A percentile compares a stretch with the other conserved stretches of the same genome.
phyloP scores from a whole-genome alignment of 2,888 invertebrate genomes.

The Drosophila parthenogenetica region DNA sequence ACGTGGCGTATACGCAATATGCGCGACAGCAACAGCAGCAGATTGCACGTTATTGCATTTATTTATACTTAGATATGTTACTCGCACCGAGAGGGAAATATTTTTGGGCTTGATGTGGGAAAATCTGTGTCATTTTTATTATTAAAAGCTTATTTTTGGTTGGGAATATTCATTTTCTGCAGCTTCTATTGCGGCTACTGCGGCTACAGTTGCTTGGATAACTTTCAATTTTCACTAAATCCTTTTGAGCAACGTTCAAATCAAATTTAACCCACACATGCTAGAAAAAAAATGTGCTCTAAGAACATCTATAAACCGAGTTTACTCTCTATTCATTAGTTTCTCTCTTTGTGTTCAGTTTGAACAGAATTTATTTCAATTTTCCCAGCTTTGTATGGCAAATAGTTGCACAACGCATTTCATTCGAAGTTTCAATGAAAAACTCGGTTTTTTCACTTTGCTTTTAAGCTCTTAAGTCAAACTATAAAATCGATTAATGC shows the following conservation, averaged over 20 bases:
- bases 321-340: background rate
- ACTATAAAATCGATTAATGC: conserved; percentile 1
- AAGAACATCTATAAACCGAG: background rate
- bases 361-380: background rate
- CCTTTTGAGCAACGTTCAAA: conserved; percentile 5
- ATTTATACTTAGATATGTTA: conserved; percentile 27
- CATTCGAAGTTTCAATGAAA: background rate
- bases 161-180: conserved; percentile 11
- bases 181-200: background rate
- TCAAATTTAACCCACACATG: conserved; percentile 2
- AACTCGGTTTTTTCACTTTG: background rate
- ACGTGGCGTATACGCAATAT: conserved; percentile 73
- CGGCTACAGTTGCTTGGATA: conserved; percentile 13
- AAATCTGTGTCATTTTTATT: conserved; percentile 79
- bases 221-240: conserved; percentile 29
- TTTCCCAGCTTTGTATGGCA: background rate
- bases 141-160: conserved; percentile 66
- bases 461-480: background rate
- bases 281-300: too few species aligned
- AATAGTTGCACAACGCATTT: background rate
- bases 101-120: conserved; percentile 32
- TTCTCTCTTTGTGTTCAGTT: background rate
- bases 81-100: conserved; percentile 22
- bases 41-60: conserved; percentile 58
- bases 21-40: conserved; percentile 17